Conservation (phyloP, 2,113 vertebrate genomes). For the Argyrosomus japonicus region DNA sequence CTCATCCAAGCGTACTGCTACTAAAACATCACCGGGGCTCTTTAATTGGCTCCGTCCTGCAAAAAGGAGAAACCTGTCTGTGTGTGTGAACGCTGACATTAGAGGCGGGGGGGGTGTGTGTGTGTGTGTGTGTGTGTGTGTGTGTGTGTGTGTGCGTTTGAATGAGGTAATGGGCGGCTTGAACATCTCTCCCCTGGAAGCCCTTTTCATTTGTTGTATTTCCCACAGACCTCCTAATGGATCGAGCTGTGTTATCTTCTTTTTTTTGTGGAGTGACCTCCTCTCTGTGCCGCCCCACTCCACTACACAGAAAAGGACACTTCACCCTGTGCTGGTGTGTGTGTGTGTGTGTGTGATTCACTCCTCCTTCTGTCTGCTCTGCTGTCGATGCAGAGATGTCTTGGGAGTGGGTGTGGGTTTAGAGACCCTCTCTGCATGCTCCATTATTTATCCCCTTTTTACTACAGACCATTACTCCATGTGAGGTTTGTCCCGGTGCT, state of each 20-base stretch:
- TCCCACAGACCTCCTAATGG: conserved; percentile 73
- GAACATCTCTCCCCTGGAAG: conserved; percentile 55
- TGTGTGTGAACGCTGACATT: conserved; percentile 62
- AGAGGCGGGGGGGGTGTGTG: conserved; percentile 38
- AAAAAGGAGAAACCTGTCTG: conserved; percentile 53
- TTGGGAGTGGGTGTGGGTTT: conserved; percentile 67
- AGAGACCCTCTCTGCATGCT: conserved; percentile 52
- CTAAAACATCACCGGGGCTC: conserved; percentile 65
- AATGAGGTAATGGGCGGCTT: conserved; percentile 71
- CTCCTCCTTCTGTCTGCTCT: conserved; percentile 48
- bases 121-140: neutral
- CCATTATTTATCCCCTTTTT: conserved; percentile 75
- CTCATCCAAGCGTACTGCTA: conserved; percentile 58
- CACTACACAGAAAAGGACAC: conserved; percentile 47
- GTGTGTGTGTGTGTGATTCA: conserved; percentile 23
- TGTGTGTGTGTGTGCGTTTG: conserved; percentile 44
- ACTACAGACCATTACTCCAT: conserved; percentile 47
- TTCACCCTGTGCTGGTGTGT: conserved; percentile 28
- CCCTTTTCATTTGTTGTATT: conserved; percentile 68
- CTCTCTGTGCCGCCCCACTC: conserved; percentile 26
- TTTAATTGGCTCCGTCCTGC: conserved; percentile 77
- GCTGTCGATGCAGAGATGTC: conserved; percentile 45
- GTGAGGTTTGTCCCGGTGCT: conserved; percentile 6
- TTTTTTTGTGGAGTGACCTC: conserved; percentile 45
- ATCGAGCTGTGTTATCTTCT: conserved; percentile 31